Base-by-base conservation (phyloP, 1,140 invertebrate species). In the Goniozus legneri region DNA sequence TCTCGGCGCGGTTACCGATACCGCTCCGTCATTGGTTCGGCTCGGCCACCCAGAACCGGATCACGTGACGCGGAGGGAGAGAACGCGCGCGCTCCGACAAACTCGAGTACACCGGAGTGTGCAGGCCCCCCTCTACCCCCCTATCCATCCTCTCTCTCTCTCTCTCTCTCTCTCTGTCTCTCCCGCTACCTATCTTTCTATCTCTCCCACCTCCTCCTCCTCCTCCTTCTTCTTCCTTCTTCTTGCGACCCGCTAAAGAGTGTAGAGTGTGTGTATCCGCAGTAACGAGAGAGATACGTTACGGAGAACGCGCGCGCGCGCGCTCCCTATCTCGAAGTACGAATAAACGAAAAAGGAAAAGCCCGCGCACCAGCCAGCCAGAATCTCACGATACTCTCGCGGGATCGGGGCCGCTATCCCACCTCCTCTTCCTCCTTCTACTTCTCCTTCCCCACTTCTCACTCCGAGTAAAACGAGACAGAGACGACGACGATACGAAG, bases 1-100 rank as follows among this genome's bases (percentile, higher is more conserved):
- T n/a, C n/a, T n/a, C n/a, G n/a, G n/a, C 56, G 36, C 13, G 49
- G 51, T 50, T 38, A 32, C 59, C 47, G 70, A 65, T 71, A 74
- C 73, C 69, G 71, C 48, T 16, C 27, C 38, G 42, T 56, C 47
- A 76, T 74, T 76, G 71, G 71, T 10, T 54, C 44, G 44, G 33
- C 47, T 30, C 52, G 35, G 50, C 48, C 51, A 45, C 33, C 45
- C 27, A 40, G 44, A 16, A 10, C 19, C n/a, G n/a, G 39, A 49
- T 73, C 71, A 73, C 68, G 73, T 74, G 71, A 72, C 60, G n/a
- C n/a, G n/a, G n/a, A n/a, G n/a, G n/a, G n/a, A n/a, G n/a, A n/a
- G n/a, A n/a, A n/a, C n/a, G n/a, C n/a, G n/a, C n/a, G n/a, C n/a
- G n/a, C n/a, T n/a, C n/a, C n/a, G n/a, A n/a, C n/a, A n/a, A n/a